Evolutionary conservation across 2,113 vertebrate species (phyloP).

Genomic region (Casuarius casuarius): DNA sequence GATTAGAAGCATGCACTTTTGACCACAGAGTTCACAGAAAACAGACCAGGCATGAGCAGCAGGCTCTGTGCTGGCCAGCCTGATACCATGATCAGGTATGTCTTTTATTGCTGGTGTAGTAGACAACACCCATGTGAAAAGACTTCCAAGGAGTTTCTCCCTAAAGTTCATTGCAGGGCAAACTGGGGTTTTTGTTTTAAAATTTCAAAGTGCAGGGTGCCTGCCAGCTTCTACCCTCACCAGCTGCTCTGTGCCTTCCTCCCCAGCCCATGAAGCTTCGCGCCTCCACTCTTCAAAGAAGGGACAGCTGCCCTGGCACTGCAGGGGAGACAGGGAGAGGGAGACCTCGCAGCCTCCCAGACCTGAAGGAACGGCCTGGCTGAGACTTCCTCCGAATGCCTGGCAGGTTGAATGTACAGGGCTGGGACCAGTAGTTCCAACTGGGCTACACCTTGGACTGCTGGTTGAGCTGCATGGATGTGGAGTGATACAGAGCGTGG

Average conservation of each 20-base stretch:
- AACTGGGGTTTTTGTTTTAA: not conserved
- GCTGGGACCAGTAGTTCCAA: not conserved
- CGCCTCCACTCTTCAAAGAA: not conserved
- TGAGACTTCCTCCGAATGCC: not conserved
- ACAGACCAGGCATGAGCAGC: not conserved
- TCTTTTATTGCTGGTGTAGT: not conserved
- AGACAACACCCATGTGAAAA: not conserved
- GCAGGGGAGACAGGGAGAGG: not conserved
- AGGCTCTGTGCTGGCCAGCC: not conserved
- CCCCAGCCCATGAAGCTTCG: not conserved
- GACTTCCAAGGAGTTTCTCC: rapidly evolving
- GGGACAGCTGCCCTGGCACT: not conserved
- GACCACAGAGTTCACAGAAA: not conserved
- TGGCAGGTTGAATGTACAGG: not conserved
- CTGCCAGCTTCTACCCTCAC: not conserved
- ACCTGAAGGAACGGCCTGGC: not conserved
- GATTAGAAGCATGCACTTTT: not conserved
- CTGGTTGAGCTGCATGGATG: not conserved
- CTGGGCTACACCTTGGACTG: not conserved
- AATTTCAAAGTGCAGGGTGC: not conserved
- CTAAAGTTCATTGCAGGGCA: not conserved
- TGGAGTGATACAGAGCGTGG: not conserved
- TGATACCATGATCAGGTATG: not conserved
- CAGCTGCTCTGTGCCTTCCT: not conserved
- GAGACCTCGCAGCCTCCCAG: not conserved